Percentiles rank a stretch among this genome's conserved stretches.
phyloP scores from a whole-genome alignment of 2,888 invertebrate genomes.

The Drosophila testacea region DNA sequence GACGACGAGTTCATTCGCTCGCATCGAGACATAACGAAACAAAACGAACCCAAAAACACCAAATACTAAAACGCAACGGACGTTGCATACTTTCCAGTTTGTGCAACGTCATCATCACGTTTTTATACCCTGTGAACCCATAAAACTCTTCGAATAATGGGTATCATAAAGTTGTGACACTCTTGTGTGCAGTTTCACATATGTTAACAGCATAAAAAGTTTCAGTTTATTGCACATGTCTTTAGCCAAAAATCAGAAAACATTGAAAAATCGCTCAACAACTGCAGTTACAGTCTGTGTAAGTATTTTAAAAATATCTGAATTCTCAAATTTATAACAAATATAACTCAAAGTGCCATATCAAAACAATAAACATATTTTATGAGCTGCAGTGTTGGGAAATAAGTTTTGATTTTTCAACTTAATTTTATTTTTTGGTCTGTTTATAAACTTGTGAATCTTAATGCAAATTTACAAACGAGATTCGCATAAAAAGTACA shows the following conservation, averaged over 20 bases:
- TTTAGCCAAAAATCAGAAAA: background rate
- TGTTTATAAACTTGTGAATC: too few species aligned
- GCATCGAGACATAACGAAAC: conserved; percentile 1
- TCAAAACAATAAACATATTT: background rate
- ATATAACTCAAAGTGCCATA: too few species aligned
- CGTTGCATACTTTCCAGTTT: conserved; percentile 58
- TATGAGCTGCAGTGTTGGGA: too few species aligned
- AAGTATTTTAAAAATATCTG: too few species aligned
- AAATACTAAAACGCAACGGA: conserved; percentile 31
- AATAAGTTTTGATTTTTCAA: too few species aligned
- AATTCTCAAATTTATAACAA: background rate
- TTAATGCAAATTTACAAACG: too few species aligned
- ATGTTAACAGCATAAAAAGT: background rate
- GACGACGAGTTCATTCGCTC: conserved; percentile 19
- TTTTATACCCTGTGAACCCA: conserved; percentile 33
- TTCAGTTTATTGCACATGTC: conserved; percentile 11
- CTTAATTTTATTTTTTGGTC: too few species aligned
- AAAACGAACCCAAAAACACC: conserved; percentile 28
- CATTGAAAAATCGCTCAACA: conserved; percentile 1
- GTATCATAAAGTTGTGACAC: conserved; percentile 9
- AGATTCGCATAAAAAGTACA: too few species aligned
- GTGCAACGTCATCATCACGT: conserved; percentile 46
- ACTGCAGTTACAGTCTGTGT: background rate
- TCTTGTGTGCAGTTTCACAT: background rate
- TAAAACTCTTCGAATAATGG: conserved; percentile 17